Percentiles rank a stretch among this genome's conserved stretches.
These are phyloP conservation scores for Podargus strigoides DNA, from an alignment of 2,797 vertebrate genomes.

Conservation along the genomic window DNA sequence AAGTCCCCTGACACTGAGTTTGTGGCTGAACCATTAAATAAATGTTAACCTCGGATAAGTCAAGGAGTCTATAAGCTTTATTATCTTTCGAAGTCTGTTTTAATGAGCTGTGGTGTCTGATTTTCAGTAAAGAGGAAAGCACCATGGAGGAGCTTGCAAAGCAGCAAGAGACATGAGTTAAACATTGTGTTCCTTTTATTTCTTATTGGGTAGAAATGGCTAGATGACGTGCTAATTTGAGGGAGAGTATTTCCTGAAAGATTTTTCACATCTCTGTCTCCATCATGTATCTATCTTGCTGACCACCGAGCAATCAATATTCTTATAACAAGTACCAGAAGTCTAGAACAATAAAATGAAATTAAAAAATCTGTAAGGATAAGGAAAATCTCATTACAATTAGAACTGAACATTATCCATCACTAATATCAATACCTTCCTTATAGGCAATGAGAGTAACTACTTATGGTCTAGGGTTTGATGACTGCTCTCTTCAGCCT, in stretches of 20 bases:
- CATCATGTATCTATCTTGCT: not conserved
- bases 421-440: not conserved
- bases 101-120: slow-evolving; percentile 41
- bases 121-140: not conserved
- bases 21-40: slow-evolving; percentile 58
- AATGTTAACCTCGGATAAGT: slow-evolving; percentile 34
- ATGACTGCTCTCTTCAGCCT: not conserved
- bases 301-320: not conserved
- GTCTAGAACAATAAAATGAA: not conserved
- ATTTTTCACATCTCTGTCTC: not conserved
- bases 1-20: slow-evolving; percentile 13
- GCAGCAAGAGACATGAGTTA: not conserved
- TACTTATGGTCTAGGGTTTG: not conserved
- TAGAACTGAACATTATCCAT: not conserved
- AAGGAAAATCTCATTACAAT: not conserved
- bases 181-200: not conserved
- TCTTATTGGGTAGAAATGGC: not conserved
- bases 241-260: not conserved
- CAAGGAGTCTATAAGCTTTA: not conserved
- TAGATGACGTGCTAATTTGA: not conserved
- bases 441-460: not conserved
- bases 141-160: not conserved
- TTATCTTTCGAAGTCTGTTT: slow-evolving; percentile 10
- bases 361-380: not conserved
- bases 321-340: not conserved